A percentile compares a stretch with the other conserved stretches of the same genome.
phyloP scores from a whole-genome alignment of 2,888 invertebrate species.

The Ypsolopha sequella region DNA sequence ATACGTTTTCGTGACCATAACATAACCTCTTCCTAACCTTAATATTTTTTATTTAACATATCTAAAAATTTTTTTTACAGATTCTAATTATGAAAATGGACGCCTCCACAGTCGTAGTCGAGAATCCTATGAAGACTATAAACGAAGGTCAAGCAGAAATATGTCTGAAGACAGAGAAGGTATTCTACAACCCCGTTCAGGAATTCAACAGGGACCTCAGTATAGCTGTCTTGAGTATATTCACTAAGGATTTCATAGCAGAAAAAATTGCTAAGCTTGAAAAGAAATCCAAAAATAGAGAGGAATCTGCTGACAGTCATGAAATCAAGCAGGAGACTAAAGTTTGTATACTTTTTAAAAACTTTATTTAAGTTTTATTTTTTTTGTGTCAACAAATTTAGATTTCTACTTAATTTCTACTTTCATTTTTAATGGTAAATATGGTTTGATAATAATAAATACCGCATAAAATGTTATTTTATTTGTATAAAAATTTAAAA shows the following conservation, averaged over 20 bases:
- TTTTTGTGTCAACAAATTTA: too few relatives aligned
- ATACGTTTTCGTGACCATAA: background rate
- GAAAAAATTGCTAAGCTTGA: conserved; percentile 27
- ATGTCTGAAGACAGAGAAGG: conserved; percentile 76
- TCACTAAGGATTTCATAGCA: conserved; percentile 61
- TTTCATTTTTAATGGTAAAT: too few relatives aligned
- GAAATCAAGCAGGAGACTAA: too few relatives aligned
- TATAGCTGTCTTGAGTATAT: conserved; percentile 79
- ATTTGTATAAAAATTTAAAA: too few relatives aligned
- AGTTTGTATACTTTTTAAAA: too few relatives aligned
- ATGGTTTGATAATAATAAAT: too few relatives aligned
- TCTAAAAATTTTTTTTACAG: conserved; percentile 12
- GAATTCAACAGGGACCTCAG: conserved; percentile 98
- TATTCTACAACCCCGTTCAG: conserved; percentile 99
- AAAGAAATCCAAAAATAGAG: conserved; percentile 22
- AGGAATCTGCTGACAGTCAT: conserved; percentile 10
- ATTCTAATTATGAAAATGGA: conserved; percentile 35
- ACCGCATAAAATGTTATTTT: too few relatives aligned
- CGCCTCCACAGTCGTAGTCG: conserved; percentile 14
- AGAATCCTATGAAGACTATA: conserved; percentile 41
- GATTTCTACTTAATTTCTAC: too few relatives aligned
- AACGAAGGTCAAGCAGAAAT: conserved; percentile 87
- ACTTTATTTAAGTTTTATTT: too few relatives aligned
- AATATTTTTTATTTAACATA: conserved; percentile 5
- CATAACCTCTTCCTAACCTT: background rate